Percentiles rank a stretch among this genome's conserved stretches.
phyloP scores from a whole-genome alignment of 2,113 vertebrate species.

The Oenanthe oenanthe region DNA sequence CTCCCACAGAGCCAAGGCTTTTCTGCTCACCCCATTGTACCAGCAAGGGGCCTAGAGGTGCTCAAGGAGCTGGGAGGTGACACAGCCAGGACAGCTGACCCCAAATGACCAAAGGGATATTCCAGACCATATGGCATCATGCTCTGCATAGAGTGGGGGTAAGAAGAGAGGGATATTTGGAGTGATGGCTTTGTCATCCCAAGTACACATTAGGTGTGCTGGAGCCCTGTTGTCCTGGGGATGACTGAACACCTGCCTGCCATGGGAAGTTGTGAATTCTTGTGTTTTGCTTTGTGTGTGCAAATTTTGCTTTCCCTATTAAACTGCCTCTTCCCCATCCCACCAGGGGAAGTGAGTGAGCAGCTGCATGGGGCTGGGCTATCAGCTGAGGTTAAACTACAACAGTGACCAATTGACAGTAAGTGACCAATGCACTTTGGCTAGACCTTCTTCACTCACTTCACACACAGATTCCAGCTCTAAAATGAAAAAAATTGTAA shows the following conservation, averaged over 20 bases:
- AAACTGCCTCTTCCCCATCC: not conserved
- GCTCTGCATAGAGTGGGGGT: no score
- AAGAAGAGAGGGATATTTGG: not conserved
- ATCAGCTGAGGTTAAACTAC: not conserved
- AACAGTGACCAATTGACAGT: not conserved
- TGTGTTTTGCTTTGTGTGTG: not conserved
- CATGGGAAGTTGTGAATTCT: not conserved
- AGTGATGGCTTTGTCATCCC: not conserved
- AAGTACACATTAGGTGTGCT: fast-evolving
- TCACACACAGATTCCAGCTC: not conserved
- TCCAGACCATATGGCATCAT: not conserved
- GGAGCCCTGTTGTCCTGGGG: not conserved
- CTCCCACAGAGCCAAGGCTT: not conserved
- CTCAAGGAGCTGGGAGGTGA: not conserved
- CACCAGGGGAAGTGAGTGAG: not conserved
- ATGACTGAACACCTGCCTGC: not conserved
- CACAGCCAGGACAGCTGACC: not conserved
- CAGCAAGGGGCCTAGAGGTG: not conserved
- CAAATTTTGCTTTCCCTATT: not conserved
- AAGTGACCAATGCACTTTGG: not conserved
- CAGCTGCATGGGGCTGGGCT: not conserved
- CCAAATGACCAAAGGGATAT: not conserved
- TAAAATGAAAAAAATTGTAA: not conserved
- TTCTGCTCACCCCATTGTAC: not conserved
- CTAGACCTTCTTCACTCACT: not conserved